Conservation (phyloP, 2,113 vertebrate genomes). For the Condylura cristata region DNA sequence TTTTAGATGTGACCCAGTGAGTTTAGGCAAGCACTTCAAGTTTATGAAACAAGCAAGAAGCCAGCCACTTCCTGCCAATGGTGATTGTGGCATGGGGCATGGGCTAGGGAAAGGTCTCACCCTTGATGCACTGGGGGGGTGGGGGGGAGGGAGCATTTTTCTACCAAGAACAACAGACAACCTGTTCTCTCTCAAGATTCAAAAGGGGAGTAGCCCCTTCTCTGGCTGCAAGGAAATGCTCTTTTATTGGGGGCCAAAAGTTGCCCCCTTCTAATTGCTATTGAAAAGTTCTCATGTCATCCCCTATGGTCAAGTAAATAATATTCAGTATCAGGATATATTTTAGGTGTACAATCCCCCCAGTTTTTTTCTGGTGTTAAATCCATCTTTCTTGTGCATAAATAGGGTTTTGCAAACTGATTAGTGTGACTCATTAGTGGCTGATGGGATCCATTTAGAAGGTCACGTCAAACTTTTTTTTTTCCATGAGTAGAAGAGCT, state of each 20-base stretch:
- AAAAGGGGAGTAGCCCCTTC: background rate
- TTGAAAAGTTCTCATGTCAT: background rate
- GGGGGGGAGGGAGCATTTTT: background rate
- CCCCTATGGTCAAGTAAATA: background rate
- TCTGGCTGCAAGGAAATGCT: background rate
- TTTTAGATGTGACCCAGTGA: background rate
- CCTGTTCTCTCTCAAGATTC: background rate
- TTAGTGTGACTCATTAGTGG: background rate
- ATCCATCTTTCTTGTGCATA: background rate
- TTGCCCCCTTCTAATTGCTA: background rate
- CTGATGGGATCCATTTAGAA: background rate
- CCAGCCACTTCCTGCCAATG: background rate
- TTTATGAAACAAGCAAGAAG: background rate
- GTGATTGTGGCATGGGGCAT: background rate
- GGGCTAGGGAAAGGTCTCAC: background rate
- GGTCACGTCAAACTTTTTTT: background rate
- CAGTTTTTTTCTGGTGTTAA: background rate
- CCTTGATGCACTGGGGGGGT: accelerated
- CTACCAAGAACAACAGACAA: background rate
- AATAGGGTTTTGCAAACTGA: background rate
- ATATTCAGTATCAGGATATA: background rate
- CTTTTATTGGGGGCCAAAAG: background rate
- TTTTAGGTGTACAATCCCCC: background rate
- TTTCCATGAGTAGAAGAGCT: background rate
- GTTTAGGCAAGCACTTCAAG: too few relatives aligned